Percentiles rank a stretch among this genome's conserved stretches.
phyloP scores from a whole-genome alignment of 2,113 vertebrate species.

The Gulo gulo region DNA sequence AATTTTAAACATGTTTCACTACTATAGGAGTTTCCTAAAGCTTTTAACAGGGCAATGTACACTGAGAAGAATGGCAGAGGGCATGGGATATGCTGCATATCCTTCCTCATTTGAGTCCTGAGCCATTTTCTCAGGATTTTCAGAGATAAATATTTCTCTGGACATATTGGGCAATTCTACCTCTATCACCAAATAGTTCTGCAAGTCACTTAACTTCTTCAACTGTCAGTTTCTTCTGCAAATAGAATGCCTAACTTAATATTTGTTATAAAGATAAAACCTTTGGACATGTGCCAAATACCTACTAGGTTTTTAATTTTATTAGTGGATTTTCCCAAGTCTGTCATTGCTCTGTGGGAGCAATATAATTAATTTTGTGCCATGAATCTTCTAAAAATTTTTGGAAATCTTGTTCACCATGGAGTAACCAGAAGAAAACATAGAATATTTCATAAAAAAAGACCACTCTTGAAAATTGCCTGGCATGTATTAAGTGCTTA shows the following conservation, averaged over 20 bases:
- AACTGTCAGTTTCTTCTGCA: not conserved
- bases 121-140: not conserved
- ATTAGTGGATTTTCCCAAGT: not conserved
- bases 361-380: not conserved
- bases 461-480: not conserved
- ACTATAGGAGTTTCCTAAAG: not conserved
- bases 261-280: not conserved
- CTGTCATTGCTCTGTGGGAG: not conserved
- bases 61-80: not conserved
- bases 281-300: not conserved
- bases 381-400: not conserved
- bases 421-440: slow-evolving; percentile 22
- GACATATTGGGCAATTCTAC: not conserved
- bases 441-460: not conserved
- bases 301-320: not conserved
- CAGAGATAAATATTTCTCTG: not conserved
- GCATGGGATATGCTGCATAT: not conserved
- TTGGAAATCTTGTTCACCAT: not conserved
- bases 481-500: not conserved
- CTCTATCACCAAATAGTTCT: not conserved
- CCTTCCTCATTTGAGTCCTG: not conserved
- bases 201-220: not conserved
- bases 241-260: not conserved
- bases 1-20: not conserved
- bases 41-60: not conserved